Base-by-base conservation (phyloP, 1,140 invertebrate species). In the Drosophila setifemur region DNA sequence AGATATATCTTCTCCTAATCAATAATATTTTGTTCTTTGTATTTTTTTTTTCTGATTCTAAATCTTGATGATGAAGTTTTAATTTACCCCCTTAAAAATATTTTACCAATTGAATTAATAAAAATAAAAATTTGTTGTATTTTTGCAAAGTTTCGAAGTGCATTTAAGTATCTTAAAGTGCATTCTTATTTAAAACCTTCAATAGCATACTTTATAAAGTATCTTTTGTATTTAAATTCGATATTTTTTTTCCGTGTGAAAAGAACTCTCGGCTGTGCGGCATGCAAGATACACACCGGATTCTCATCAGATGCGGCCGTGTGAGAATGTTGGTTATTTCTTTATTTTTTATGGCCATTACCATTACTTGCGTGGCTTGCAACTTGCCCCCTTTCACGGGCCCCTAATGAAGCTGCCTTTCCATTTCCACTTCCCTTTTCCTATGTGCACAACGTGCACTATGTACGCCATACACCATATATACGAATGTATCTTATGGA, bases 341-440 rank as follows among this genome's bases (percentile, higher is more conserved):
- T 75, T 39, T 61, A 60, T 64, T 70, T 74, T 61, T 83, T 76
- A 58, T 83, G 78, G 60, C 55, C 42, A 68, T 77, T 82, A 63
- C 45, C 72, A 82, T 68, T 61, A 57, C 67, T 52, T 58, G 55
- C 66, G 75, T 81, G 60, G 66, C 58, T 44, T 29, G 47, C 58
- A 45, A 37, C 66, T 40, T 12, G 14, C 6, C 40, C 21, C 43
- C 25, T 29, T 40, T 40, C 26, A 40, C 60, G 26, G n/a, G 9
- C 35, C 29, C 18, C 49, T 69, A 82, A 82, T 83, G 78, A 82
- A 73, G 63, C 63, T 49, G 31, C 61, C 53, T 70, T 73, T 63
- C 66, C 71, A 73, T 52, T 52, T 58, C 23, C 60, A 45, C 8
- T 26, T 44, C 37, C 68, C 37, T 45, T n/a, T 40, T 44, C 52